Evolutionary conservation across 2,113 vertebrate genomes (phyloP), one percentile per base, ranked within the genome.

Genomic region (Amphiprion percula): DNA sequence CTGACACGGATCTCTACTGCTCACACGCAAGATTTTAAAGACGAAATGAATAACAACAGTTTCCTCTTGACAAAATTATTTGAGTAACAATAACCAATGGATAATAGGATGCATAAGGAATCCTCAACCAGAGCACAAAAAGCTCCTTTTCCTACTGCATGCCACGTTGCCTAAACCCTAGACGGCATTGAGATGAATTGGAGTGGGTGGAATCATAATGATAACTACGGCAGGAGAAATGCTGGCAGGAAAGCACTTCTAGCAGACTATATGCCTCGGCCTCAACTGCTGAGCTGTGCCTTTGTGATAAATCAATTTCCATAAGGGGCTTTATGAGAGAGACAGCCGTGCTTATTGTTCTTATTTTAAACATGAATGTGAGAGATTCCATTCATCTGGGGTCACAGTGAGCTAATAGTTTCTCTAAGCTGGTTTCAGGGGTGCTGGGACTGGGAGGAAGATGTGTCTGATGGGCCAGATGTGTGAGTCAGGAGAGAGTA

Each of bases 281-380:
- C 74, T 76, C 66, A 67, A 74, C 83, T 52, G 67, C 81, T 70
- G 76, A 85, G 85, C 72, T 70, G 23, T 74, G 68, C 85, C 82
- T 88, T 91, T 69, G 84, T 84, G 83, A 88, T 87, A 76, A 92
- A 93, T 92, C 86, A 81, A 92, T 91, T 90, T 91, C 74, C 68
- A 86, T 91, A 88, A 91, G 83, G 78, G 77, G 75, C 84, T 91
- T 91, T 86, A 88, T 87, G 74, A 92, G 79, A 71, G 75, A 86
- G 80, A 85, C 79, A 84, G 80, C 75, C 28, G 33, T 84, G 83
- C 86, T 93, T 87, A 91, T 91, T 91, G 85, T 90, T 89, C 82
- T 85, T 85, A 91, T 90, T 91, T 87, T 87, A 89, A 90, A 89
- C 84, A 82, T 62, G 82, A 87, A 88, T 87, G 70, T 72, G 84